phyloP scores from a whole-genome alignment of 2,888 invertebrate species.

The Ceraclea dissimilis region DNA sequence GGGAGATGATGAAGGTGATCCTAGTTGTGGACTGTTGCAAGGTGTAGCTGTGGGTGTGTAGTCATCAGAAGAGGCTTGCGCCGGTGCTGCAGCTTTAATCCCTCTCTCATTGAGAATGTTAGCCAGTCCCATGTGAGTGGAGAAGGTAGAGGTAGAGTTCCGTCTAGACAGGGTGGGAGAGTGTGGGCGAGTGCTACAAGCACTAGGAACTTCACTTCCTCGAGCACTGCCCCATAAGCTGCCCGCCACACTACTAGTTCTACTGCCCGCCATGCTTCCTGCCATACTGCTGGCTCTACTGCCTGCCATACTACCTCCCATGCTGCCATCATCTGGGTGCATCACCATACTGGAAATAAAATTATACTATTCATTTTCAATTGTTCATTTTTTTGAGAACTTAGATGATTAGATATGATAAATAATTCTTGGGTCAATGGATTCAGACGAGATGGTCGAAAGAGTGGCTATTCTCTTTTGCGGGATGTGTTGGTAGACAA shows the following conservation, averaged over 20 bases:
- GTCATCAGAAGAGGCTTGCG: constrained; percentile 57
- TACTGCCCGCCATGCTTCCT: constrained; percentile 50
- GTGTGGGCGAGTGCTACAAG: constrained; percentile 44
- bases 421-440: no score
- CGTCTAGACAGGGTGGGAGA: constrained; percentile 58
- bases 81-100: constrained; percentile 61
- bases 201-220: constrained; percentile 48
- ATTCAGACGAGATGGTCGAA: no score
- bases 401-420: not conserved
- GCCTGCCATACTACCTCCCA: constrained; percentile 53
- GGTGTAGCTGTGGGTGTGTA: constrained; percentile 82
- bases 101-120: constrained; percentile 73
- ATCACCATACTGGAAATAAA: constrained; percentile 71
- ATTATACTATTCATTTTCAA: no score
- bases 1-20: constrained; percentile 49
- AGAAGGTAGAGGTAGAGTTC: constrained; percentile 73
- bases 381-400: not conserved
- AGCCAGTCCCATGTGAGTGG: constrained; percentile 58
- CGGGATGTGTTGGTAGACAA: no score
- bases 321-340: constrained; percentile 81
- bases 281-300: constrained; percentile 51
- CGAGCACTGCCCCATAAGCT: constrained; percentile 56
- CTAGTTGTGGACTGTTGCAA: constrained; percentile 72
- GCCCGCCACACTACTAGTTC: constrained; percentile 53
- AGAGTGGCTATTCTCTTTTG: no score